Conservation (phyloP, 1,140 invertebrate species). For the Anastatus disparis region DNA sequence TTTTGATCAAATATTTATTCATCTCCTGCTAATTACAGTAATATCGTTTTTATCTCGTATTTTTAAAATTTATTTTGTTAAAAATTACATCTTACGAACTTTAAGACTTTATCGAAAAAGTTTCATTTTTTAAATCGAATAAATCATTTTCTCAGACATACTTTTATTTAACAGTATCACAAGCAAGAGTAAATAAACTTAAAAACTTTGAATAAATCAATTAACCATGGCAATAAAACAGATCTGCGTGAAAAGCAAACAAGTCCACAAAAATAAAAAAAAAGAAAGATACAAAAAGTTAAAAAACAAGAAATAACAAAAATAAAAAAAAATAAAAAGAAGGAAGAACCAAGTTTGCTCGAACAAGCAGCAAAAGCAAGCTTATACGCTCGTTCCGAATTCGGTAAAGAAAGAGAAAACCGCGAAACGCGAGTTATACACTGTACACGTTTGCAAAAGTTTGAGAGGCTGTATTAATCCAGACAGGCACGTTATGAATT, state of each 20-base stretch:
- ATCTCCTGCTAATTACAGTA: no score
- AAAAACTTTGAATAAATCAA: conserved; percentile 20
- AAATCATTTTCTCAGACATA: no score
- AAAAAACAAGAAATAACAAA: no score
- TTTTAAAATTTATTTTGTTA: no score
- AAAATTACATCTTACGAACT: no score
- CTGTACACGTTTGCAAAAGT: not conserved
- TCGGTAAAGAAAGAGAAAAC: conserved; percentile 18
- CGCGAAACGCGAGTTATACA: not conserved
- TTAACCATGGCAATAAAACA: conserved; percentile 3
- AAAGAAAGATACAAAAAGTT: no score
- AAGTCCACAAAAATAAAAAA: not conserved
- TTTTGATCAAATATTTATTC: no score
- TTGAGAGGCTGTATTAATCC: conserved; percentile 30
- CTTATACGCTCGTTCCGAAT: conserved; percentile 1
- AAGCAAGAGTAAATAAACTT: not conserved
- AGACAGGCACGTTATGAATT: conserved; percentile 31
- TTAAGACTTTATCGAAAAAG: no score
- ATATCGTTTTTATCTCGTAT: no score
- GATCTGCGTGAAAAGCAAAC: conserved; percentile 8
- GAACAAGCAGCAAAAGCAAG: conserved; percentile 10
- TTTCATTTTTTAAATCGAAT: no score
- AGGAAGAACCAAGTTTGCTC: not conserved
- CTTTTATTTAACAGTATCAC: not conserved
- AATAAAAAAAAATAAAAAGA: no score